phyloP scores from a whole-genome alignment of 2,888 invertebrate genomes.

The Cephus nigrinus region DNA sequence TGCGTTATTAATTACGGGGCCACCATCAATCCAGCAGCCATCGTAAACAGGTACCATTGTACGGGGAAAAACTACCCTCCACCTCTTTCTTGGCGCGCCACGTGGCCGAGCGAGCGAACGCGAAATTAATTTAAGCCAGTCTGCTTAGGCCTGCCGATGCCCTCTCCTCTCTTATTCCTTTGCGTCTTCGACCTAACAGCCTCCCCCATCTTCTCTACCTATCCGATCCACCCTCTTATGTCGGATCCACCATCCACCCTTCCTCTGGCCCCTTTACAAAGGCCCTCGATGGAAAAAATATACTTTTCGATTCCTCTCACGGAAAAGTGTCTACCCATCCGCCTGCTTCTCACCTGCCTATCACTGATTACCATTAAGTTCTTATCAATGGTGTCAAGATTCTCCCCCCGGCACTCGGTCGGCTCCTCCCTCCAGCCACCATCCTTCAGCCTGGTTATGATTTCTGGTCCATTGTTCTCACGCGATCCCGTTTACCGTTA shows the following conservation, averaged over 20 bases:
- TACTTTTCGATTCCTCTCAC: no score
- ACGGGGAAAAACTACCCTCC: slow-evolving; percentile 23
- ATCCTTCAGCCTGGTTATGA: slow-evolving; percentile 1
- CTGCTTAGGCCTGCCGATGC: slow-evolving; percentile 12
- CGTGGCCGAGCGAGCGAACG: neutral
- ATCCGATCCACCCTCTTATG: no score
- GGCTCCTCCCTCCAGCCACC: slow-evolving; percentile 18
- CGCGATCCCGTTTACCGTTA: slow-evolving; percentile 33
- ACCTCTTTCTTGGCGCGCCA: neutral
- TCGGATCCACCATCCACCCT: no score
- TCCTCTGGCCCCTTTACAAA: no score
- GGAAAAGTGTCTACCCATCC: no score
- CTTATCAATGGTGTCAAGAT: slow-evolving; percentile 48
- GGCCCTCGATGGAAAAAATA: no score
- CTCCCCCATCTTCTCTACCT: no score
- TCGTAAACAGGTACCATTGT: slow-evolving; percentile 24
- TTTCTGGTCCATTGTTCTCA: slow-evolving; percentile 28
- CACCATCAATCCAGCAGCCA: slow-evolving; percentile 25
- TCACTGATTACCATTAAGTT: slow-evolving; percentile 19
- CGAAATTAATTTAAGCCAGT: slow-evolving; percentile 10
- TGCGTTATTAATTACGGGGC: slow-evolving; percentile 25
- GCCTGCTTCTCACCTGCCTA: no score
- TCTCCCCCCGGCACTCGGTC: slow-evolving; percentile 8
- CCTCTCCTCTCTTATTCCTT: slow-evolving; percentile 17
- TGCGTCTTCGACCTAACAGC: no score